Evolutionary conservation across 2,888 invertebrate species (phyloP).

Genomic region (Trichogramma dendrolimi): DNA sequence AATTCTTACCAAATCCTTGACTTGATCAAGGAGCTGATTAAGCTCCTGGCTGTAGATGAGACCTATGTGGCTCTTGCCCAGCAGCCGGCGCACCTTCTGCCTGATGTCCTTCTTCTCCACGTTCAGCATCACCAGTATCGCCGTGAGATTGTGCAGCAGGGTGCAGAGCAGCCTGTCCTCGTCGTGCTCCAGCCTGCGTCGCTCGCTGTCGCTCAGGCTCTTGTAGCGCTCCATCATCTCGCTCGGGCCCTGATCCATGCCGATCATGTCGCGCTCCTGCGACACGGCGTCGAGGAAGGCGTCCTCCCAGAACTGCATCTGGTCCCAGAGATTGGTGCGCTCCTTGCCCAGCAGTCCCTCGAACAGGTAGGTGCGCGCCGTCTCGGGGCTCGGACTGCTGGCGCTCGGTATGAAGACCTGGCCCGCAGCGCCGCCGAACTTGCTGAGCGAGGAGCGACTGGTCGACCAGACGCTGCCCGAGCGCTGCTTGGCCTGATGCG

Average conservation of each 20-base stretch:
- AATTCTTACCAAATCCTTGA: constrained; percentile 79
- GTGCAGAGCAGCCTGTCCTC: constrained; percentile 94
- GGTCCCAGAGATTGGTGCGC: constrained; percentile 89
- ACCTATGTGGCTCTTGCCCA: constrained; percentile 98
- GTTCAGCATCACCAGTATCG: constrained; percentile 89
- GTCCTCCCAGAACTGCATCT: constrained; percentile 99
- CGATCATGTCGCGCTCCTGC: constrained; percentile 97
- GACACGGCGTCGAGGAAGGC: constrained; percentile 95
- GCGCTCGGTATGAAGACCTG: constrained; percentile 78
- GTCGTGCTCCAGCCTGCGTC: constrained; percentile 94
- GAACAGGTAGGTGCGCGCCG: constrained; percentile 84
- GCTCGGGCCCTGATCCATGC: constrained; percentile 98
- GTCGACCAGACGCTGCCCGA: constrained; percentile 84
- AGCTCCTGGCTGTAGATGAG: constrained; percentile 96
- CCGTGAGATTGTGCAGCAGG: constrained; percentile 92
- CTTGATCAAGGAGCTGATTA: constrained; percentile 90
- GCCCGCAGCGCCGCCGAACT: constrained; percentile 81
- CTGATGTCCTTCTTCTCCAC: constrained; percentile 80
- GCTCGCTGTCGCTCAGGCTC: constrained; percentile 83
- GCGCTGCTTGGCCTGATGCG: constrained; percentile 70
- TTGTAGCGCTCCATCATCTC: constrained; percentile 99
- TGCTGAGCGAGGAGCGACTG: constrained; percentile 78
- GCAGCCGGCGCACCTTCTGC: constrained; percentile 81
- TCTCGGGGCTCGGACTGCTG: constrained; percentile 84
- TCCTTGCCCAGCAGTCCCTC: constrained; percentile 73